A percentile compares a stretch with the other conserved stretches of the same genome.
Evolutionary conservation across 64 coral and sea anemone species (phyloP).

Genomic region (Dendronephthya gigantea): DNA sequence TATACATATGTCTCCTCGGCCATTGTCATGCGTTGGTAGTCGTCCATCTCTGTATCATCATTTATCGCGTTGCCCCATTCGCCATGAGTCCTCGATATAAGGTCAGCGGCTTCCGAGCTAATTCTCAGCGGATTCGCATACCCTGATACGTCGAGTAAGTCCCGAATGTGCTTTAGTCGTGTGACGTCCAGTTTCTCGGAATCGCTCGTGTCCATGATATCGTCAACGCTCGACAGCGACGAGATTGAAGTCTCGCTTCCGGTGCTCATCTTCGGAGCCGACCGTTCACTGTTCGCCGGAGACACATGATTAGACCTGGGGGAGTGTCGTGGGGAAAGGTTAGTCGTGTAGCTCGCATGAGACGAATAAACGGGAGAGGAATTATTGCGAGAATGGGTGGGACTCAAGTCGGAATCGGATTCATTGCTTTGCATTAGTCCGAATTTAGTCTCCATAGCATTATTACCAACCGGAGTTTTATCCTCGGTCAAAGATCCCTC

Average conservation of each 20-base stretch:
- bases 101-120: background rate
- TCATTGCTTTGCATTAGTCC: background rate
- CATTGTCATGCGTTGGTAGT: slow-evolving; percentile 1
- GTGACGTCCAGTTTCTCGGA: background rate
- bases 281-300: background rate
- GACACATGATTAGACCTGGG: background rate
- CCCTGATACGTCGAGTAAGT: slow-evolving; percentile 1
- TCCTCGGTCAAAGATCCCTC: background rate
- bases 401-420: background rate
- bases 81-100: background rate
- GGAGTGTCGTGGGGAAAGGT: background rate
- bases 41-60: background rate
- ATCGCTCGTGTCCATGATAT: background rate
- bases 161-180: background rate
- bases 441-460: background rate
- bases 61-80: background rate
- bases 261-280: background rate
- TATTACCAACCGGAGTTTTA: background rate
- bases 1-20: background rate
- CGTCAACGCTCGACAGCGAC: slow-evolving; percentile 3
- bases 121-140: background rate
- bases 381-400: background rate
- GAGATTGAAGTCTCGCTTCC: slow-evolving; percentile 8
- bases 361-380: background rate
- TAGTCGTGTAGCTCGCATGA: background rate